Conservation (phyloP, 2,888 invertebrate genomes). For the Athetis lepigone region DNA sequence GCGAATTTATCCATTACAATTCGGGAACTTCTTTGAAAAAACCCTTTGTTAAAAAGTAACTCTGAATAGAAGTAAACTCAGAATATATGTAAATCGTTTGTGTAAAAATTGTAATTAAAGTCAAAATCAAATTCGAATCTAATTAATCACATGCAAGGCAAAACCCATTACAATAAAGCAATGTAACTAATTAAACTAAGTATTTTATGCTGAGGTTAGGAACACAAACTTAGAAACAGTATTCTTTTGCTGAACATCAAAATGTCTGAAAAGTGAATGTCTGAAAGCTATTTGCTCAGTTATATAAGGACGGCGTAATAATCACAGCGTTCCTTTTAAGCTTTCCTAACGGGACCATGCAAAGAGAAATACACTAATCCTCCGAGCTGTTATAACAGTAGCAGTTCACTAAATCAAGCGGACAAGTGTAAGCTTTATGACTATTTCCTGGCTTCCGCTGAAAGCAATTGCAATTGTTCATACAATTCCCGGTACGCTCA, state of each 20-base stretch:
- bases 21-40: neutral
- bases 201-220: neutral
- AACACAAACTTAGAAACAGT: neutral
- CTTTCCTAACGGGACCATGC: neutral
- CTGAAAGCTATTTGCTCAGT: neutral
- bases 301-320: neutral
- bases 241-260: neutral
- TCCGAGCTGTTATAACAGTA: conserved; percentile 22
- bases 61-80: neutral
- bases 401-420: no score
- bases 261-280: neutral
- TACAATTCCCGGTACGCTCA: conserved; percentile 37
- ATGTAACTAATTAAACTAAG: neutral
- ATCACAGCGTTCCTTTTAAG: neutral
- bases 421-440: conserved; percentile 48
- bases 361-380: conserved; percentile 17
- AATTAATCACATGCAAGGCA: no score
- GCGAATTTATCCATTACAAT: conserved; percentile 21
- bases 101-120: neutral
- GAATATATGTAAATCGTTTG: neutral
- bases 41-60: conserved; percentile 3
- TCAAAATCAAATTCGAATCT: no score
- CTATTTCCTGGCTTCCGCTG: conserved; percentile 34
- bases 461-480: conserved; percentile 41
- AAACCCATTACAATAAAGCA: no score